Evolutionary conservation across 35 echinoderm and acorn worm genomes (phyloP), one percentile per base, ranked within the genome.

Genomic region (Diadema setosum): DNA sequence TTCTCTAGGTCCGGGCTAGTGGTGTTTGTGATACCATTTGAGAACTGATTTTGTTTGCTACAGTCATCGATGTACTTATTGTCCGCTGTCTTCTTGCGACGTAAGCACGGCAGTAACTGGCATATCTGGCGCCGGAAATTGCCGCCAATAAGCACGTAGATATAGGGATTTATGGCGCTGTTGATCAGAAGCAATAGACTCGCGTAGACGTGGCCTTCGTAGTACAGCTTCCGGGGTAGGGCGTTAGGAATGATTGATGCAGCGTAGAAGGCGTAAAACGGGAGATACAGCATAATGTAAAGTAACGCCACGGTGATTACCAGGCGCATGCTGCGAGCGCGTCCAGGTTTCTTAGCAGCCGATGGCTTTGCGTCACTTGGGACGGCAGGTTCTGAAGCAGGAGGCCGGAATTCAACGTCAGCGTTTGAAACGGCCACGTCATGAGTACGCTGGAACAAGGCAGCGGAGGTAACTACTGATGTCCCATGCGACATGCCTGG

Each of bases 111-210:
- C 63, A 67, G 16, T 6, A 29, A 11, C 63, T 67, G 63, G 30
- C 45, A 37, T 30, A 50, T 24, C n/a, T 50, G 52, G 41, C 21
- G 7, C 17, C 52, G 12, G 29, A 35, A 78, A 17, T 78, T 78
- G 1, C 34, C 39, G 30, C 73, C 73, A 26, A 44, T 44, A 1
- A 78, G 20, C 11, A 41, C 8, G 30, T 78, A 78, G 35, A 78
- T 78, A n/a, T 41, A 78, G 15, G 73, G 73, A 44, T 78, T 78
- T 3, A 78, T 44, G 73, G 73, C 73, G 40, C 73, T 78, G 37
- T 78, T 78, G 33, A 78, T 2, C 24, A 78, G 33, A 33, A 78
- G 23, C 40, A 78, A 18, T 36, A 44, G 1, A 14, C 9, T 41
- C 36, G 44, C 14, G 44, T 78, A 78, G 14, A 3, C 3, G 73